Percentiles rank a stretch among this genome's conserved stretches.
Evolutionary conservation across 23 tunicate species (phyloP).

Genomic region (Halocynthia roretzi): DNA sequence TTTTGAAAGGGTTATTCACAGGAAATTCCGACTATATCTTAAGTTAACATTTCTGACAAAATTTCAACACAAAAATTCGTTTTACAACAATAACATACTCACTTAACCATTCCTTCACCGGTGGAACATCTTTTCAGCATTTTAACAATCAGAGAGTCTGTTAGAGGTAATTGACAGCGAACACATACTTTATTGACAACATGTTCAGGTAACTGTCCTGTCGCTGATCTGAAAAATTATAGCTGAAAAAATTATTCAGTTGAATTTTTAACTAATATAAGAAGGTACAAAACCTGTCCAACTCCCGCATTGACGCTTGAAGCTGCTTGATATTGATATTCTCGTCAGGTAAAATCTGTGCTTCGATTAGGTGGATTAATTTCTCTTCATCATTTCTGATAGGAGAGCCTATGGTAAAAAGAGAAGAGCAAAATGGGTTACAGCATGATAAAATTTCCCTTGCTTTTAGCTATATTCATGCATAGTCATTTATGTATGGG

Average conservation of each 20-base stretch:
- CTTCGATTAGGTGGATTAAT: conserved; percentile 13
- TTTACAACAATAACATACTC: neutral
- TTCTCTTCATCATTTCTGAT: neutral
- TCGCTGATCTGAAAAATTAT: conserved; percentile 32
- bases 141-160: conserved; percentile 46
- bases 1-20: neutral
- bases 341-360: conserved; percentile 8
- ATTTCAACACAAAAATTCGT: neutral
- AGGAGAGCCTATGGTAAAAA: too few species aligned
- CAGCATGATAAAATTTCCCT: too few species aligned
- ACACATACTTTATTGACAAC: conserved; percentile 41
- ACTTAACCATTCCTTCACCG: conserved; percentile 61
- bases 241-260: neutral
- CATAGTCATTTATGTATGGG: too few species aligned
- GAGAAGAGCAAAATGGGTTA: too few species aligned
- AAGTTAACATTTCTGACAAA: neutral
- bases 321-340: conserved; percentile 1
- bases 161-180: conserved; percentile 47
- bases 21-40: neutral
- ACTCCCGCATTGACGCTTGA: neutral
- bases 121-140: conserved; percentile 61
- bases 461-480: too few species aligned
- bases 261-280: too few species aligned
- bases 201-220: conserved; percentile 41
- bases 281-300: conserved; percentile 7